These are phyloP conservation scores for Perizoma flavofasciatum DNA, from an alignment of 2,888 invertebrate genomes.

Conservation along the genomic window DNA sequence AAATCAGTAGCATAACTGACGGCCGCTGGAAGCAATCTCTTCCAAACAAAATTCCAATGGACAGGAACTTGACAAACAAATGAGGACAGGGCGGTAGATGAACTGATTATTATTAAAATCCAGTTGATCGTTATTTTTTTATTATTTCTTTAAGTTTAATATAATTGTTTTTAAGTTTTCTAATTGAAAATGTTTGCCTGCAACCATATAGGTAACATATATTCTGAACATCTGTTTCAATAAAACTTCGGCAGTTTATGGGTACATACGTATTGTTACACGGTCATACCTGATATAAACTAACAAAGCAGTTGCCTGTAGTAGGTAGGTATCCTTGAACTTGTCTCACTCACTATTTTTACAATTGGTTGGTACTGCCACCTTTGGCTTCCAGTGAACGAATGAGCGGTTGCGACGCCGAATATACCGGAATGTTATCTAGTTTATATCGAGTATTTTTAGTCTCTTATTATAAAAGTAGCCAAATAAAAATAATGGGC, in stretches of 20 bases:
- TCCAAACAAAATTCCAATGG: too few species aligned
- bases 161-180: too few species aligned
- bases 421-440: slow-evolving; percentile 68
- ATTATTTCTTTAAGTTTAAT: too few species aligned
- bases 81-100: too few species aligned
- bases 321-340: slow-evolving; percentile 62
- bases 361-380: slow-evolving; percentile 49
- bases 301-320: slow-evolving; percentile 42
- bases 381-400: slow-evolving; percentile 60
- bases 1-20: too few species aligned
- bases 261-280: slow-evolving; percentile 39
- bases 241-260: slow-evolving; percentile 16
- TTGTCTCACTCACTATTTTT: slow-evolving; percentile 54
- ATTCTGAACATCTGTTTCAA: slow-evolving; percentile 30
- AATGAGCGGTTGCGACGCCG: slow-evolving; percentile 60
- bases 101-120: too few species aligned
- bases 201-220: not conserved
- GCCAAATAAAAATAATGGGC: slow-evolving; percentile 51
- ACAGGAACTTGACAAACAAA: too few species aligned
- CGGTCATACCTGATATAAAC: slow-evolving; percentile 59
- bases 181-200: too few species aligned
- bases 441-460: slow-evolving; percentile 69
- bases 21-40: too few species aligned
- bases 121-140: too few species aligned
- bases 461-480: slow-evolving; percentile 56